Evolutionary conservation across 2,888 invertebrate genomes (phyloP).

Genomic region (Bembecia ichneumoniformis): DNA sequence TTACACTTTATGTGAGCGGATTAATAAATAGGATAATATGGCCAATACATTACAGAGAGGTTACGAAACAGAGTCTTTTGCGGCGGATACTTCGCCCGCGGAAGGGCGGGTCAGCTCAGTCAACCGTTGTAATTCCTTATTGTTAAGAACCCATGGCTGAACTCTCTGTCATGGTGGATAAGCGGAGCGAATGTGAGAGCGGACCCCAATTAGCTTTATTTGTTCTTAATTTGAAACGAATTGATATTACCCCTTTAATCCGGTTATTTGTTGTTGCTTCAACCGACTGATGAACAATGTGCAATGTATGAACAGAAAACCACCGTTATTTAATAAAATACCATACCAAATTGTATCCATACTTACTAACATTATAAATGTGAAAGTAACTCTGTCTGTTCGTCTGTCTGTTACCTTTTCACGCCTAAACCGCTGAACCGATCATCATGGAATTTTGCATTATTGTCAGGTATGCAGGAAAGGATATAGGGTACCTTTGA

Average conservation of each 20-base stretch:
- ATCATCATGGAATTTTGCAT: no score
- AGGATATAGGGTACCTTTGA: no score
- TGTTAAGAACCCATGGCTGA: constrained; percentile 29
- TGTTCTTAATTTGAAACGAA: background rate
- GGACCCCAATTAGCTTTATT: constrained; percentile 6
- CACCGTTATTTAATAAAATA: no score
- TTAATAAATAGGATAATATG: background rate
- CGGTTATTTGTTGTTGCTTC: constrained; percentile 1
- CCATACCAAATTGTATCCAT: no score
- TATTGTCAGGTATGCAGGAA: no score
- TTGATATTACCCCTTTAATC: no score
- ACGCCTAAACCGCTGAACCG: no score
- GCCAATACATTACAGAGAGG: background rate
- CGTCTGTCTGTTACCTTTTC: no score
- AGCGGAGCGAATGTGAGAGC: constrained; percentile 11
- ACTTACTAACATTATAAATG: no score
- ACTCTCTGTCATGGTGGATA: background rate
- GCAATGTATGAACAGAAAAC: background rate
- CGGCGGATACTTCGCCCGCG: constrained; percentile 11
- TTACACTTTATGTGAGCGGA: background rate
- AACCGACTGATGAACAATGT: background rate
- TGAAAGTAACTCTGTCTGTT: no score
- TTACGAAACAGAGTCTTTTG: background rate
- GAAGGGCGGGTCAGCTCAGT: constrained; percentile 43
- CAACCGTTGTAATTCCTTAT: constrained; percentile 50